Percentiles rank a stretch among this genome's conserved stretches.
These are phyloP conservation scores for Diarsia mendica DNA, from an alignment of 2,888 invertebrate species.

Conservation along the genomic window DNA sequence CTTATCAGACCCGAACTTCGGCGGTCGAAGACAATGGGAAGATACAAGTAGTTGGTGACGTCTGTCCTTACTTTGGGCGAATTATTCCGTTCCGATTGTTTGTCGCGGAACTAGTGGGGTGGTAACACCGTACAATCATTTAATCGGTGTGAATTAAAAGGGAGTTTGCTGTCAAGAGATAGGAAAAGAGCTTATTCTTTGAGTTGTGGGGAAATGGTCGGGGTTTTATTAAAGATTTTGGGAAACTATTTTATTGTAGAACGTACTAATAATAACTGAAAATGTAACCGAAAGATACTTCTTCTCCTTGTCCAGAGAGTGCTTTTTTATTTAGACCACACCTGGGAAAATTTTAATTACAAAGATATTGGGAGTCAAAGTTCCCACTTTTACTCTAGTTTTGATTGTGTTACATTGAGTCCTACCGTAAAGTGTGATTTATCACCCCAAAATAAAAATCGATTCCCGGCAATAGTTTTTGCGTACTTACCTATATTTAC, in stretches of 20 bases:
- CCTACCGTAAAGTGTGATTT: no score
- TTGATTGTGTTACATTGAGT: no score
- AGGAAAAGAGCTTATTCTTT: conserved; percentile 32
- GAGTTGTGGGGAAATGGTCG: conserved; percentile 7
- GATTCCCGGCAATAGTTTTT: no score
- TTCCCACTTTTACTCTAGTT: no score
- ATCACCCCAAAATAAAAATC: no score
- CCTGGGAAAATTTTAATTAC: no score
- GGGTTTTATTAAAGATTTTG: conserved; percentile 12
- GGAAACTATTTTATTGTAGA: neutral
- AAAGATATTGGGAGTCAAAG: no score
- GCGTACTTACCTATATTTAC: no score
- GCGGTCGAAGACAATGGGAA: conserved; percentile 78
- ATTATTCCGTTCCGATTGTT: conserved; percentile 67
- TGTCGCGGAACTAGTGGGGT: conserved; percentile 62
- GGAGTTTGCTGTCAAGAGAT: conserved; percentile 37
- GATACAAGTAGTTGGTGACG: conserved; percentile 74
- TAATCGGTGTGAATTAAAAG: conserved; percentile 55
- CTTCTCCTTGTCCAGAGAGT: no score
- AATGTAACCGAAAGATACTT: no score
- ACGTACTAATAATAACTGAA: neutral
- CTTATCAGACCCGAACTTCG: conserved; percentile 84
- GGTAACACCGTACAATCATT: conserved; percentile 50
- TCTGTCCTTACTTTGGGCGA: conserved; percentile 70
- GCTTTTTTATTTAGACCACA: no score